These are phyloP conservation scores for Trichonephila inaurata DNA, from an alignment of 1,140 invertebrate species.

Conservation along the genomic window DNA sequence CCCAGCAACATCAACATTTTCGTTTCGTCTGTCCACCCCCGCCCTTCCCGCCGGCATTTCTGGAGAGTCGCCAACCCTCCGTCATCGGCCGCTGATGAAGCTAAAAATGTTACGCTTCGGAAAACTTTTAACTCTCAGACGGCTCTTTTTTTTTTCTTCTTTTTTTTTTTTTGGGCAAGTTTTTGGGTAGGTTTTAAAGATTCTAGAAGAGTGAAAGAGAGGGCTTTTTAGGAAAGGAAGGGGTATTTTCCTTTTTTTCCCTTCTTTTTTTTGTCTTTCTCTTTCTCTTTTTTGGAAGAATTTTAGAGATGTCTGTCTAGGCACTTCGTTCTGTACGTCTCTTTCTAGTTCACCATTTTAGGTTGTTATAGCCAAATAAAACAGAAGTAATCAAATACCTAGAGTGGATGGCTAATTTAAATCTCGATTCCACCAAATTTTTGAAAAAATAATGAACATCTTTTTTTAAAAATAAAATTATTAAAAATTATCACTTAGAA, in stretches of 20 bases:
- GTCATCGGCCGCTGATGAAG: not conserved
- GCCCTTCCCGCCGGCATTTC: not conserved
- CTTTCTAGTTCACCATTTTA: too few species aligned
- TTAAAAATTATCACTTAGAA: too few species aligned
- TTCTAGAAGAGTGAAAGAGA: not conserved
- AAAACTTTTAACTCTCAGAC: constrained; percentile 4
- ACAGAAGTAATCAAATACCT: too few species aligned
- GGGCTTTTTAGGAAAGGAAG: not conserved
- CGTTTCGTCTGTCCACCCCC: constrained; percentile 21
- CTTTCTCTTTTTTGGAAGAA: not conserved
- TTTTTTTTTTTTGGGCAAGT: not conserved
- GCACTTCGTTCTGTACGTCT: too few species aligned
- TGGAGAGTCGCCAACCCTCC: constrained; percentile 55
- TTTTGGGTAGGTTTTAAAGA: not conserved
- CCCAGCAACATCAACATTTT: constrained; percentile 60
- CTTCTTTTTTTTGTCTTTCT: not conserved
- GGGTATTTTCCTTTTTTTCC: not conserved
- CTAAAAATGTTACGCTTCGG: not conserved
- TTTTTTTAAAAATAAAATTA: too few species aligned
- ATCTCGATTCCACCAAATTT: too few species aligned
- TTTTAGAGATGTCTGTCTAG: not conserved
- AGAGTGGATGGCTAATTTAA: too few species aligned
- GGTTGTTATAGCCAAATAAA: too few species aligned
- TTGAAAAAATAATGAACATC: too few species aligned
- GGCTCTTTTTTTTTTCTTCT: not conserved